Evolutionary conservation across 2,113 vertebrate genomes (phyloP).

Genomic region (Heterotis niloticus): DNA sequence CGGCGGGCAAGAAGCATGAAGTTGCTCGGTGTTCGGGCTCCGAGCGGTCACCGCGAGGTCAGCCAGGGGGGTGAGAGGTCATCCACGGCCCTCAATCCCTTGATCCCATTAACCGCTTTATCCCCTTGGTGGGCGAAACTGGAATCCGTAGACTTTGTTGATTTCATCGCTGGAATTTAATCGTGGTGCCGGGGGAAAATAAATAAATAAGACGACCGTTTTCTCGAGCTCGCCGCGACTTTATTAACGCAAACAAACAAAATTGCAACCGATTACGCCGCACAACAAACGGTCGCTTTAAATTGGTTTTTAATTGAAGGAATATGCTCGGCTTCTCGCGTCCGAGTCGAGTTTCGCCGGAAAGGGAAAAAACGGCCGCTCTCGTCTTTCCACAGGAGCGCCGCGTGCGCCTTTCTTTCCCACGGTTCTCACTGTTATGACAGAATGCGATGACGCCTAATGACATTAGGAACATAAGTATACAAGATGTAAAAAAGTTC

Average conservation of each 20-base stretch:
- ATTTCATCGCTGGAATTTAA: constrained; percentile 19
- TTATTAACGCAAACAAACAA: background rate
- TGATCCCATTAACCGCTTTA: constrained; percentile 16
- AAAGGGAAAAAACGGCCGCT: background rate
- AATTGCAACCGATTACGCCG: background rate
- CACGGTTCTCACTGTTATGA: background rate
- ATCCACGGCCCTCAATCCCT: background rate
- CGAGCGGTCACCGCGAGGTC: constrained; percentile 16
- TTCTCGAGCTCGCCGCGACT: too few relatives aligned
- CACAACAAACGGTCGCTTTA: background rate
- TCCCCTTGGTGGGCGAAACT: background rate
- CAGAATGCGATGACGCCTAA: background rate
- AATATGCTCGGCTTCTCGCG: background rate
- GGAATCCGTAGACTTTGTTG: background rate
- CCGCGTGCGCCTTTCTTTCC: background rate
- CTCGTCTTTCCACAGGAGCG: background rate
- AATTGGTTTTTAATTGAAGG: background rate
- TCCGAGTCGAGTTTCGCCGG: background rate
- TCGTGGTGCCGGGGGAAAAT: background rate
- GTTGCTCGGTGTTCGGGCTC: background rate
- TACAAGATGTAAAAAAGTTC: background rate
- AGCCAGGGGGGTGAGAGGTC: constrained; percentile 1
- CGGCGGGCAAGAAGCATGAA: constrained; percentile 1
- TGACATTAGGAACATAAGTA: background rate
- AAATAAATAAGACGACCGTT: constrained; percentile 1